Conservation (phyloP, 2,113 vertebrate genomes). For the Mirza zaza region DNA sequence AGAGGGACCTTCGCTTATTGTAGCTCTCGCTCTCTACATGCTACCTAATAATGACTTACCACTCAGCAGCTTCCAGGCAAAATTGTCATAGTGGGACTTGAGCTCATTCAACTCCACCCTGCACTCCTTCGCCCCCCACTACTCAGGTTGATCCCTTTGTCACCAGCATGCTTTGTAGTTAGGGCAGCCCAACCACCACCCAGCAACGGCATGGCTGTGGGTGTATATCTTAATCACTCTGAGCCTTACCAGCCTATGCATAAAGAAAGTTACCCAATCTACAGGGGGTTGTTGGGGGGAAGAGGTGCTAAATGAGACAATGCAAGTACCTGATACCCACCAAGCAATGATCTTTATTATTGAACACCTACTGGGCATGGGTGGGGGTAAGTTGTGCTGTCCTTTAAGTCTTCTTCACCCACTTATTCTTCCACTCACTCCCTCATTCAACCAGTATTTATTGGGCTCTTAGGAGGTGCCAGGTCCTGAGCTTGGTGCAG, state of each 20-base stretch:
- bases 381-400: neutral
- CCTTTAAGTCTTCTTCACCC: neutral
- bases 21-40: slow-evolving; percentile 20
- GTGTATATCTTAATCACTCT: neutral
- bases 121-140: neutral
- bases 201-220: neutral
- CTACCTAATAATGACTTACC: slow-evolving; percentile 42
- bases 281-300: neutral
- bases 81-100: neutral
- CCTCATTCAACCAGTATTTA: neutral
- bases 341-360: neutral
- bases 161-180: neutral
- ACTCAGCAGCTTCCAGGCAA: neutral
- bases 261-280: neutral
- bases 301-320: neutral
- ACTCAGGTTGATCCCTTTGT: neutral
- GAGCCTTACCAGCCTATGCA: neutral
- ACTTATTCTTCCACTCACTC: neutral
- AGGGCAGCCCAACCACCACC: neutral
- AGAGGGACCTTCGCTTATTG: slow-evolving; percentile 41
- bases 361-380: neutral
- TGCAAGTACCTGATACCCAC: neutral
- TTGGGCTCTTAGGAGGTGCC: neutral
- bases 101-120: neutral
- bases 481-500: neutral